Evolutionary conservation across 2,888 invertebrate genomes (phyloP).

Genomic region (Toxonevra muliebris): DNA sequence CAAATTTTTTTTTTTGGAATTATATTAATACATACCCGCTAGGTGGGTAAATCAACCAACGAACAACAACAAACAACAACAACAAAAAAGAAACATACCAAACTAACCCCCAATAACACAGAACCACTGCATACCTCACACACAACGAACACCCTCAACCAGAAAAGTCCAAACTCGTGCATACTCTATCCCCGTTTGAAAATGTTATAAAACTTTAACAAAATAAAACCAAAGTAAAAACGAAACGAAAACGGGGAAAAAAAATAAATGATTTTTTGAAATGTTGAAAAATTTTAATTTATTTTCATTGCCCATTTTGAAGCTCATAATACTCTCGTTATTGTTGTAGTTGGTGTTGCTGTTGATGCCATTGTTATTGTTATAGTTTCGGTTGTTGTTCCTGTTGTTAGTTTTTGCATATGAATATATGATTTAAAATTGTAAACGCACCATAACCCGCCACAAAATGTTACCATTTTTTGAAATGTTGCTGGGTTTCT

Average conservation of each 20-base stretch:
- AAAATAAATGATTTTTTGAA: not conserved
- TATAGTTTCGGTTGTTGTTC: constrained; percentile 7
- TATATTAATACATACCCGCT: constrained; percentile 18
- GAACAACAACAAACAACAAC: not conserved
- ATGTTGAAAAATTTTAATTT: constrained; percentile 55
- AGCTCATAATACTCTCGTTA: constrained; percentile 59
- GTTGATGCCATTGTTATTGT: constrained; percentile 25
- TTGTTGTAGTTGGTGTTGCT: constrained; percentile 45
- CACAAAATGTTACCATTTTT: too few relatives aligned
- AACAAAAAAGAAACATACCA: constrained; percentile 5
- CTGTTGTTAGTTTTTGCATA: constrained; percentile 28
- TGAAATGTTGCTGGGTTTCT: too few relatives aligned
- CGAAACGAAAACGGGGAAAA: not conserved
- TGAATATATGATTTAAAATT: constrained; percentile 15
- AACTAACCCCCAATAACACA: not conserved
- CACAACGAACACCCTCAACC: constrained; percentile 26
- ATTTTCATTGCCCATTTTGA: constrained; percentile 62
- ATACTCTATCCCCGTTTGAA: too few relatives aligned
- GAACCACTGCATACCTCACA: constrained; percentile 12
- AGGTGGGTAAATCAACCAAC: constrained; percentile 2
- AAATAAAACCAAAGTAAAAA: not conserved
- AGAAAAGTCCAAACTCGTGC: not conserved
- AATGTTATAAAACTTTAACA: not conserved
- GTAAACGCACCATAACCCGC: not conserved
- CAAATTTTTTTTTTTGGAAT: constrained; percentile 25